Percentiles rank a stretch among this genome's conserved stretches.
Conservation (phyloP, 2,113 vertebrate genomes). For the Paralichthys olivaceus region DNA sequence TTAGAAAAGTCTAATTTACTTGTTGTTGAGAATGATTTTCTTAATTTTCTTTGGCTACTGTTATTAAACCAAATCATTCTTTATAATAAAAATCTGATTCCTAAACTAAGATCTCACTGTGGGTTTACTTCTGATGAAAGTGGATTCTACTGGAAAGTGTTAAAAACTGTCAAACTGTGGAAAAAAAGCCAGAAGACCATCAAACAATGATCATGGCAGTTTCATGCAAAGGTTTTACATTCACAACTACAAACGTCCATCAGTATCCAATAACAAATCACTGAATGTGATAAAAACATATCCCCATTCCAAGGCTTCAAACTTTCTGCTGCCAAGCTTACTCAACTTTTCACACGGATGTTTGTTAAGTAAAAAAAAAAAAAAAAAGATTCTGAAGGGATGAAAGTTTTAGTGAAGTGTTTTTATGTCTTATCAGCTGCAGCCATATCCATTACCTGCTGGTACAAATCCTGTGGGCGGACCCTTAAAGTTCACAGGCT, state of each 20-base stretch:
- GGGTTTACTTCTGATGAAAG: too few species aligned
- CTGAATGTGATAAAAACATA: not conserved
- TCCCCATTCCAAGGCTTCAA: slow-evolving; percentile 21
- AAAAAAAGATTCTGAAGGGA: slow-evolving; percentile 43
- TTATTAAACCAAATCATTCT: too few species aligned
- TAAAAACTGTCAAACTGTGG: too few species aligned
- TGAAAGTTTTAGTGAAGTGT: slow-evolving; percentile 66
- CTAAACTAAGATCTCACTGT: too few species aligned
- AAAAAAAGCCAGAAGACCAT: too few species aligned
- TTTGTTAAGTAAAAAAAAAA: slow-evolving; percentile 2
- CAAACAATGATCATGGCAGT: too few species aligned
- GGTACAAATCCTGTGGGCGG: slow-evolving; percentile 46
- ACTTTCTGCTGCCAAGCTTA: slow-evolving; percentile 26
- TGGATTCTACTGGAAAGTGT: too few species aligned
- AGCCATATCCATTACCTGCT: slow-evolving; percentile 67
- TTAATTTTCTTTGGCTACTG: too few species aligned
- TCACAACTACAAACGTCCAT: not conserved
- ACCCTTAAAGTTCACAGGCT: slow-evolving; percentile 50
- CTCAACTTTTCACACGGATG: slow-evolving; percentile 12
- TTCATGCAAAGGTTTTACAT: too few species aligned
- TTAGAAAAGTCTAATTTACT: too few species aligned
- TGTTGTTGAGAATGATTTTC: too few species aligned
- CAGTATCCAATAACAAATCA: slow-evolving; percentile 18
- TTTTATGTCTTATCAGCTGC: slow-evolving; percentile 74
- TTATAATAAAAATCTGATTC: too few species aligned